A percentile compares a stretch with the other conserved stretches of the same genome.
phyloP scores from a whole-genome alignment of 1,140 invertebrate species.

The Apis florea region DNA sequence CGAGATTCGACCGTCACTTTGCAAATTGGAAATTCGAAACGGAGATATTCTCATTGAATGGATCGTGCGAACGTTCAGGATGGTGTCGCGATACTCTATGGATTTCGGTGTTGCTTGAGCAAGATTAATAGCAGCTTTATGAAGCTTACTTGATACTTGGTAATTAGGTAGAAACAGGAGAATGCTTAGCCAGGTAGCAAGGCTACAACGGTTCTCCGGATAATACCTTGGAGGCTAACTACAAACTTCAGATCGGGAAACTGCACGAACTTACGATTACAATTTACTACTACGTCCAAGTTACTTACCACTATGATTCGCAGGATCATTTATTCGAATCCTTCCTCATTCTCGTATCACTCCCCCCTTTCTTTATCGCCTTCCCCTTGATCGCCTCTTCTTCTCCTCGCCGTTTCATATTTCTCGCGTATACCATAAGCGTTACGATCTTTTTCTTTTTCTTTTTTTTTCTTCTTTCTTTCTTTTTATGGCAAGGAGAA shows the following conservation, averaged over 20 bases:
- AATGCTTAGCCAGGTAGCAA: conserved; percentile 53
- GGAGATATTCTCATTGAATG: not conserved
- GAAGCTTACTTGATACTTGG: conserved; percentile 47
- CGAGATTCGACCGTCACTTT: not conserved
- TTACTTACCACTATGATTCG: conserved; percentile 32
- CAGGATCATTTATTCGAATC: conserved; percentile 41
- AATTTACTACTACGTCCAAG: conserved; percentile 48
- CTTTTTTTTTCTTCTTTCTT: too few relatives aligned
- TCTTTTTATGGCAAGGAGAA: not conserved
- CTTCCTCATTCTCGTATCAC: not conserved
- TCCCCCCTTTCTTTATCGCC: not conserved
- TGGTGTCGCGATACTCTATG: not conserved
- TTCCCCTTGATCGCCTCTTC: not conserved
- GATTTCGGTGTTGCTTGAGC: conserved; percentile 26
- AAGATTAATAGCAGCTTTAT: conserved; percentile 62
- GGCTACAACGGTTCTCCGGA: conserved; percentile 21
- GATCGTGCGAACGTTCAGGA: conserved; percentile 7
- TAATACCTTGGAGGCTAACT: conserved; percentile 54
- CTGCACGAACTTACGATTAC: conserved; percentile 58
- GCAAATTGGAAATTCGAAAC: not conserved
- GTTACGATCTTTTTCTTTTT: not conserved
- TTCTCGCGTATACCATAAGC: not conserved
- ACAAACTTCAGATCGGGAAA: conserved; percentile 51
- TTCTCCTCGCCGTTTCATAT: not conserved
- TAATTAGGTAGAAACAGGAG: conserved; percentile 61